phyloP scores from a whole-genome alignment of 2,888 invertebrate species.

The Epinotia brunnichana region DNA sequence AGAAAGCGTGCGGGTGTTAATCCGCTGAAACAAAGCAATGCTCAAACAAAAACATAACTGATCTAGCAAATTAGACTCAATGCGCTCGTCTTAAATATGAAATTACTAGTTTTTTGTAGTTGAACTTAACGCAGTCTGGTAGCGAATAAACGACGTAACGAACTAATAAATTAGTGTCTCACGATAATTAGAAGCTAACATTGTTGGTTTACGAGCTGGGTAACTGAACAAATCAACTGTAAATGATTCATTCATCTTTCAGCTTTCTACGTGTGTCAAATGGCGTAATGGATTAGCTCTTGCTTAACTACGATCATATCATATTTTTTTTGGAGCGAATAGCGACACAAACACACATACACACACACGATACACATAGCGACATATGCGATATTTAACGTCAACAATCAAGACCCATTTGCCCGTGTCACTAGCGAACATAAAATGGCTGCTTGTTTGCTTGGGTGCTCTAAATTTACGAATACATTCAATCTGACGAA shows the following conservation, averaged over 20 bases:
- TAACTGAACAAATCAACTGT: constrained; percentile 21
- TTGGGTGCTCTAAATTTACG: not conserved
- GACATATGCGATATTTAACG: not conserved
- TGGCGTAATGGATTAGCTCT: constrained; percentile 17
- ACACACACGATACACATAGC: not conserved
- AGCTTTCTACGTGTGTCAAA: not conserved
- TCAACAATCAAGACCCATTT: not conserved
- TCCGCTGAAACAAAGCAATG: constrained; percentile 9
- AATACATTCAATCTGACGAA: not conserved
- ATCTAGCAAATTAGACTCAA: not conserved
- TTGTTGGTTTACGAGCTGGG: constrained; percentile 23
- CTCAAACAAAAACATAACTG: not conserved
- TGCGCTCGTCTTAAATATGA: not conserved
- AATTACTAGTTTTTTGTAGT: not conserved
- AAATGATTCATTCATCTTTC: constrained; percentile 9
- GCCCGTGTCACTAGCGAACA: not conserved
- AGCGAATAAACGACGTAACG: not conserved
- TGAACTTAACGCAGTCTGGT: constrained; percentile 1
- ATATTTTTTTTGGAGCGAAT: not conserved
- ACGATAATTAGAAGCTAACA: constrained; percentile 25
- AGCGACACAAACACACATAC: too few species aligned
- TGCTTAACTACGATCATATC: not conserved
- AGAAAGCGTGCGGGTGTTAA: constrained; percentile 28
- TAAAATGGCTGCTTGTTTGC: not conserved
- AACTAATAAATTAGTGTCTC: constrained; percentile 34